Base-by-base conservation (phyloP, 2,888 invertebrate genomes). In the Chrysolina americana region DNA sequence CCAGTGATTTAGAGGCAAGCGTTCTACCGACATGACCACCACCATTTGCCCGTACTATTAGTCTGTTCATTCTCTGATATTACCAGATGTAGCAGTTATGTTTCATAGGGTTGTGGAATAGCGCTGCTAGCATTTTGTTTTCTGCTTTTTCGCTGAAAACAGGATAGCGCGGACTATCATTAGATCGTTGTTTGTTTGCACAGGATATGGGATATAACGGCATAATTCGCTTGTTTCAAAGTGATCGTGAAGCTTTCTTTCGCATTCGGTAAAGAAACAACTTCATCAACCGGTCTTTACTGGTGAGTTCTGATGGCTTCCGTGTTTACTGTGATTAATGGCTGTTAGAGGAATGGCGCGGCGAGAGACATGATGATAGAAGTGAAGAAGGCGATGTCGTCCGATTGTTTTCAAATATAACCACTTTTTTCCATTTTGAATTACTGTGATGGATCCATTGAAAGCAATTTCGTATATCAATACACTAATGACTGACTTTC, bases 111-210 rank as follows among this genome's bases (percentile, higher is more conserved):
- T 59, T 23, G 2, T 28, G 28, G 28, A 13, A 28, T 6, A 28
- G 13, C 28, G 28, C 28, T 15, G 36, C n/a, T n/a, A 59, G 15
- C 15, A n/a, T n/a, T 53, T 59, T 59, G 59, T 59, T 59, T 59
- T 59, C 36, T 36, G 59, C 9, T 59, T 59, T 59, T 59, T 21
- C 36, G 36, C 59, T 28, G 59, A 59, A 23, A n/a, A 59, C 59
- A 59, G 59, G 36, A 59, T n/a, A 36, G n/a, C 36, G 28, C 9
- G 13, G 59, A 13, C 59, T 59, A 59, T 59, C 59, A 59, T 59
- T 28, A 59, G 59, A 59, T 53, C 21, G 5, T 53, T 19, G 36
- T 28, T 36, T 59, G 59, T 59, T 59, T 59, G 36, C n/a, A 36
- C 59, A 59, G 23, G 59, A 59, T 59, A 10, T 28, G 10, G 3